phyloP scores from a whole-genome alignment of 2,113 vertebrate genomes.

The Calonectris borealis region DNA sequence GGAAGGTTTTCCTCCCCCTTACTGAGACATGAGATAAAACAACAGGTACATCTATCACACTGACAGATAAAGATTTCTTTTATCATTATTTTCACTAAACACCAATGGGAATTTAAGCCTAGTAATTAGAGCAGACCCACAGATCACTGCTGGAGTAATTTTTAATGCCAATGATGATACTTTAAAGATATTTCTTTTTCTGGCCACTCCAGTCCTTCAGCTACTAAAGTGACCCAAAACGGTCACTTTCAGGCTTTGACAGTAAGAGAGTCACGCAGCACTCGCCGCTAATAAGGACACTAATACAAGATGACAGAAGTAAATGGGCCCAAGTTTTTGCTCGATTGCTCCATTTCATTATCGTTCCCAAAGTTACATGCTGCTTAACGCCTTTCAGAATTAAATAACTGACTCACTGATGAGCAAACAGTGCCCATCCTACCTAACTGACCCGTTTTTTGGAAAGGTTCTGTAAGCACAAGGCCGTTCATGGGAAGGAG shows the following conservation, averaged over 20 bases:
- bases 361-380: not conserved
- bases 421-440: not conserved
- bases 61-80: not conserved
- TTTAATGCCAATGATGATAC: not conserved
- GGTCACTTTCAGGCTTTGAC: not conserved
- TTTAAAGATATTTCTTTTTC: not conserved
- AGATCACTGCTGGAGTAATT: not conserved
- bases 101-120: not conserved
- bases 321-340: conserved; percentile 8
- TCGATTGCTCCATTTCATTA: conserved; percentile 3
- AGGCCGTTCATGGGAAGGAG: not conserved
- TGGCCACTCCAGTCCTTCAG: not conserved
- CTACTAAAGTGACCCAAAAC: not conserved
- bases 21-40: not conserved
- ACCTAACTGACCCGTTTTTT: not conserved
- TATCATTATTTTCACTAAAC: not conserved
- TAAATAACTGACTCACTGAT: not conserved
- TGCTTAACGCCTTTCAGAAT: not conserved
- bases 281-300: not conserved
- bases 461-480: not conserved
- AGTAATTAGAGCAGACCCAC: not conserved
- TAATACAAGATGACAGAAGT: conserved; percentile 28
- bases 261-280: not conserved
- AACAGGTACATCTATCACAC: not conserved
- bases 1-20: not conserved